phyloP scores from a whole-genome alignment of 2,888 invertebrate species.

The Drosophila dives region DNA sequence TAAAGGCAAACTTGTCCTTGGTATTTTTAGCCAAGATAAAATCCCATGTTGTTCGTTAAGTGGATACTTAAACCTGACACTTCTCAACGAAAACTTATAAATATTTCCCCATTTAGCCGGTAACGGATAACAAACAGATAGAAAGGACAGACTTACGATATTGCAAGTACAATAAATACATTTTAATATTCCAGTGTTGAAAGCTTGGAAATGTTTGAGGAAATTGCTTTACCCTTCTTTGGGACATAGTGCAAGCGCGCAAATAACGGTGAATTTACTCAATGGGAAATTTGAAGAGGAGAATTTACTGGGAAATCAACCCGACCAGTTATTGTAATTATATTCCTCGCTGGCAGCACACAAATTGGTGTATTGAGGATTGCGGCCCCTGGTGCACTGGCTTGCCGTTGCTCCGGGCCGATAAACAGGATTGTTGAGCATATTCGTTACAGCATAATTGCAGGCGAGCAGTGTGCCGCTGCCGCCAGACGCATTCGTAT shows the following conservation, averaged over 20 bases:
- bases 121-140: background rate
- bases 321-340: slow-evolving; percentile 60
- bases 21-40: background rate
- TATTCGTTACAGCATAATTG: slow-evolving; percentile 73
- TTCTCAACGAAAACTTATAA: background rate
- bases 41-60: background rate
- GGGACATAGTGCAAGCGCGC: slow-evolving; percentile 22
- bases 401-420: slow-evolving; percentile 58
- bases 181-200: background rate
- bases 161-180: background rate
- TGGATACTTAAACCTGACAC: background rate
- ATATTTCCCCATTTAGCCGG: background rate
- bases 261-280: background rate
- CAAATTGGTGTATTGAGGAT: slow-evolving; percentile 59
- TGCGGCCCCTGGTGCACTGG: slow-evolving; percentile 56
- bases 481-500: slow-evolving; percentile 51
- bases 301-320: slow-evolving; percentile 10
- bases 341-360: slow-evolving; percentile 63
- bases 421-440: slow-evolving; percentile 63
- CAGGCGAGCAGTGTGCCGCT: slow-evolving; percentile 61
- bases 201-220: background rate
- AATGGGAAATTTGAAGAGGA: slow-evolving; percentile 15
- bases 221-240: slow-evolving; percentile 12
- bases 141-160: slow-evolving; percentile 24
- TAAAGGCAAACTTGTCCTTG: background rate